Evolutionary conservation across 2,888 invertebrate genomes (phyloP).

Genomic region (Girardia tigrina): DNA sequence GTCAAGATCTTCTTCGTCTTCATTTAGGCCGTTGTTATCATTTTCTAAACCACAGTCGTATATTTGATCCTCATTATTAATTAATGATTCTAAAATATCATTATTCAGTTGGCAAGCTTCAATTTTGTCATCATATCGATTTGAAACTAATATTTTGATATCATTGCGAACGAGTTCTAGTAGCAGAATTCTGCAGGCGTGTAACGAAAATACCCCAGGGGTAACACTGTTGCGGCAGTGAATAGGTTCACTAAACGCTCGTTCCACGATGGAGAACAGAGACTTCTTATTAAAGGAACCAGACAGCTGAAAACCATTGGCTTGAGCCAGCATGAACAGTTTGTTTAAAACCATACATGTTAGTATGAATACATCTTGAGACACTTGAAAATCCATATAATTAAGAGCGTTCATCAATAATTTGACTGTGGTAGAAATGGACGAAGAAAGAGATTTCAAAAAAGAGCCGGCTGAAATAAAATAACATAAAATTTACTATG

Average conservation of each 20-base stretch:
- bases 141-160: not conserved
- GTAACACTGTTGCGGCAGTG: not conserved
- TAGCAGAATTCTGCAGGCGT: not conserved
- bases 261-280: not conserved
- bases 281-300: not conserved
- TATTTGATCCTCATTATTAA: not conserved
- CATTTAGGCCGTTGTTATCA: not conserved
- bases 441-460: not conserved
- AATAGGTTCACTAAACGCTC: not conserved
- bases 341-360: slow-evolving; percentile 18
- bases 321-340: slow-evolving; percentile 1
- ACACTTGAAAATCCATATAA: slow-evolving; percentile 19
- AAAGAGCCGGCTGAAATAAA: not conserved
- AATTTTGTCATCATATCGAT: not conserved
- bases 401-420: not conserved
- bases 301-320: not conserved
- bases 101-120: not conserved
- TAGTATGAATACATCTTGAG: not conserved
- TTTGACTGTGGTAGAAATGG: not conserved
- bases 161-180: not conserved
- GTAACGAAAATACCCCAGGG: not conserved
- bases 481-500: not conserved
- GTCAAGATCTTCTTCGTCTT: not conserved
- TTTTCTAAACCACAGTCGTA: not conserved
- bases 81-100: not conserved